Evolutionary conservation across 2,888 invertebrate genomes (phyloP), one percentile per base, ranked within the genome.

Genomic region (Acanthosepion esculentum): DNA sequence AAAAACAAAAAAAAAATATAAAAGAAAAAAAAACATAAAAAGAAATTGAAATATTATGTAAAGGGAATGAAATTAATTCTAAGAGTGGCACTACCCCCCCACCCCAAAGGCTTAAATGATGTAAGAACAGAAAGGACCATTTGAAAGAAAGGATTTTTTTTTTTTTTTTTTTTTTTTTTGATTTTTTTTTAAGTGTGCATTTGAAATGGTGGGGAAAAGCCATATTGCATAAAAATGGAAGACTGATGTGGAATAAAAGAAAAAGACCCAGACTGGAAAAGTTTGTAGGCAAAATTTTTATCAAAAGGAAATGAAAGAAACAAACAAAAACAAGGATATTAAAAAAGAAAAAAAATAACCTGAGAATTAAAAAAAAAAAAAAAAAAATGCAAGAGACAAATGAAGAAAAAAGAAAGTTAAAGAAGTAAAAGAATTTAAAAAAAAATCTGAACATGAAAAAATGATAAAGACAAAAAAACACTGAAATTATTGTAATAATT

Each of bases 401-500:
- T 55, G 29, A 78, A 26, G 29, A n/a, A n/a, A 78, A 15, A 5
- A n/a, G 12, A 5, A 78, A n/a, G 18, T 23, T 78, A 78, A 78
- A n/a, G 23, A 78, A 78, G n/a, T 78, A 33, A 78, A 78, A 0
- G 18, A 78, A 78, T 64, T 64, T 64, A 64, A 64, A 64, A 23
- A 64, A 50, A 78, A 7, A n/a, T n/a, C 15, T 78, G n/a, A 78
- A 78, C 20, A 20, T 20, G 59, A 59, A 23, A 59, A 59, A 59
- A 59, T 59, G 20, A 59, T 23, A 20, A 55, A 20, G 18, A 55
- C 20, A 20, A 59, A 23, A 59, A 59, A 20, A 20, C 78, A 78
- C n/a, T 78, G n/a, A 78, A 29, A 78, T 78, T 78, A n/a, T 78
- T 78, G 78, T 78, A 78, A 78, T 78, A 78, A 78, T 78, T 78